These are phyloP conservation scores for Spinus olivaceus DNA, from an alignment of 2,797 vertebrate genomes.

Conservation along the genomic window DNA sequence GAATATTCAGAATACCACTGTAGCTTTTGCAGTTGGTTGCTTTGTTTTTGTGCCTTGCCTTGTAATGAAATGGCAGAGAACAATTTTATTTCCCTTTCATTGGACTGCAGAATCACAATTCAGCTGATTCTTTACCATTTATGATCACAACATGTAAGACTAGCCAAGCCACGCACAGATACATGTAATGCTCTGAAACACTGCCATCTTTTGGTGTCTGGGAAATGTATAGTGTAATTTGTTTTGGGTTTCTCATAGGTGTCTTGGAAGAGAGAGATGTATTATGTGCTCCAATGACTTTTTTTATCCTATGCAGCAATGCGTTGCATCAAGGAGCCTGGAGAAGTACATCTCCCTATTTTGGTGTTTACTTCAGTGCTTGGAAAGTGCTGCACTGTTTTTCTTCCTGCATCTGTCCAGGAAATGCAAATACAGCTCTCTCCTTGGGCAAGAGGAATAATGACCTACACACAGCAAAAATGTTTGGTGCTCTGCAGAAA, in stretches of 20 bases:
- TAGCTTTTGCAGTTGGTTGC: not conserved
- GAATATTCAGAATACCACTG: not conserved
- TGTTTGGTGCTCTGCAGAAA: not conserved
- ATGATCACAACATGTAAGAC: not conserved
- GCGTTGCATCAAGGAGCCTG: accelerated
- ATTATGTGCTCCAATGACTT: not conserved
- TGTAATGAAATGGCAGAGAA: not conserved
- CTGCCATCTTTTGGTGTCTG: constrained; percentile 54
- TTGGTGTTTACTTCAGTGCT: not conserved
- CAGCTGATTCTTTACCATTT: not conserved
- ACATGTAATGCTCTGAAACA: not conserved
- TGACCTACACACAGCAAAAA: not conserved
- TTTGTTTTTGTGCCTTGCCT: not conserved
- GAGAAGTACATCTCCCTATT: not conserved
- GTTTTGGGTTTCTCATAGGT: not conserved
- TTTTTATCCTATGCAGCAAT: not conserved
- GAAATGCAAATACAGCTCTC: not conserved
- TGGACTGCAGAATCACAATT: not conserved
- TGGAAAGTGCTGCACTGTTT: not conserved
- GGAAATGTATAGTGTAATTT: not conserved
- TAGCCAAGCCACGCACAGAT: not conserved
- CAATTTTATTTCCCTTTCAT: not conserved
- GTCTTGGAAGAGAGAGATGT: not conserved
- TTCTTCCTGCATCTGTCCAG: not conserved
- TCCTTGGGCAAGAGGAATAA: not conserved